Conservation (phyloP, 2,797 vertebrate species). For the Lutjanus campechanus region DNA sequence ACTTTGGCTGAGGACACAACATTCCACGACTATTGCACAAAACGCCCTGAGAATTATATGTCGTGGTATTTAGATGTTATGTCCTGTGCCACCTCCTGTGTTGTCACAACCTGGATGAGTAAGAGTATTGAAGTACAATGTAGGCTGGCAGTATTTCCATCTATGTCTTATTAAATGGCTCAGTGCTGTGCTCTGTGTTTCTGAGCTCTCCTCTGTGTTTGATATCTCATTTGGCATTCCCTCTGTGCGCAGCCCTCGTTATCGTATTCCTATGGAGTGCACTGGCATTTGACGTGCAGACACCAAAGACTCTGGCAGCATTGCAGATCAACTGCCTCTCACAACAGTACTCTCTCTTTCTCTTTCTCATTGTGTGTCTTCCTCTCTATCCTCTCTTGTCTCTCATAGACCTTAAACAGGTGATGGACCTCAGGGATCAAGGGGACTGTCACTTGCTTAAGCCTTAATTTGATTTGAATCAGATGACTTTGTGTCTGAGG, state of each 20-base stretch:
- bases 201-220: constrained; percentile 60
- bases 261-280: constrained; percentile 79
- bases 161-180: constrained; percentile 70
- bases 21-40: background rate
- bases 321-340: constrained; percentile 71
- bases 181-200: constrained; percentile 54
- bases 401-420: constrained; percentile 54
- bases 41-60: background rate
- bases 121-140: constrained; percentile 38
- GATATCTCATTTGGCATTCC: constrained; percentile 80
- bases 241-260: constrained; percentile 73
- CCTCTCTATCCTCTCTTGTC: constrained; percentile 38
- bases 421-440: constrained; percentile 51
- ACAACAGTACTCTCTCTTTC: constrained; percentile 45
- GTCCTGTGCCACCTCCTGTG: constrained; percentile 18
- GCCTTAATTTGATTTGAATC: constrained; percentile 56
- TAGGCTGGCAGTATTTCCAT: constrained; percentile 42
- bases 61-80: constrained; percentile 8
- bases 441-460: constrained; percentile 38
- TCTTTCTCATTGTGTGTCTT: constrained; percentile 38
- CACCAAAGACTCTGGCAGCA: constrained; percentile 72
- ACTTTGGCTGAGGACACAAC: constrained; percentile 17
- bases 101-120: constrained; percentile 28
- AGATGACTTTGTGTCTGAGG: constrained; percentile 16
- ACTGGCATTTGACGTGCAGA: constrained; percentile 77